Base-by-base conservation (phyloP, 1,140 invertebrate genomes). In the Zaprionus tsacasi region DNA sequence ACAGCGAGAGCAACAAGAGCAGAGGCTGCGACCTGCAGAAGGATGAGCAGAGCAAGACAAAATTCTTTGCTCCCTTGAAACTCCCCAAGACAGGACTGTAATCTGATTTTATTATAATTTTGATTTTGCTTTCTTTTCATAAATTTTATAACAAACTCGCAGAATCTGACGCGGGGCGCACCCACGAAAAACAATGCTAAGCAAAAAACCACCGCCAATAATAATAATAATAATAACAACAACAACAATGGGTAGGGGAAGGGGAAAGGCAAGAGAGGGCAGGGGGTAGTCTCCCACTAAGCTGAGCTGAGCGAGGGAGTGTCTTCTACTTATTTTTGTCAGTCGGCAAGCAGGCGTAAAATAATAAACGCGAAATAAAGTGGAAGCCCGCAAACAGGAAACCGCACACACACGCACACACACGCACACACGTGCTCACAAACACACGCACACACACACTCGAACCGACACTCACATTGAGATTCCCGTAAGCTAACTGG, bases 31-130 rank as follows among this genome's bases (percentile, higher is more conserved):
- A 30, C 27, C 27, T 4, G 15, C 17, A 17, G 33, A 11, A 38
- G 11, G 27, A 17, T 13, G 27, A 45, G 52, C n/a, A 64, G 3
- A 64, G 3, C 38, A 55, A 15, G 50, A 35, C 1, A 43, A 33
- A 52, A 60, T 50, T 72, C 58, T 54, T 58, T 48, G 54, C 57
- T 64, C 60, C 65, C 65, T 45, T 60, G 59, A 79, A 79, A 79
- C 56, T 57, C 64, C 54, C 5, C n/a, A n/a, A 8, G 5, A 76
- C 74, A 64, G 70, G 82, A 71, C 81, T 81, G 81, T 88, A 88
- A 88, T 89, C 85, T 89, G 85, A 88, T 88, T 88, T 88, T 89
- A 88, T 88, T 87, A 87, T 87, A 87, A 88, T 88, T 88, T 88
- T 88, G 85, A 88, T 88, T 88, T 88, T 79, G 85, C 85, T 89